These are phyloP conservation scores for Melanargia galathea DNA, from an alignment of 2,888 invertebrate genomes.

Conservation along the genomic window DNA sequence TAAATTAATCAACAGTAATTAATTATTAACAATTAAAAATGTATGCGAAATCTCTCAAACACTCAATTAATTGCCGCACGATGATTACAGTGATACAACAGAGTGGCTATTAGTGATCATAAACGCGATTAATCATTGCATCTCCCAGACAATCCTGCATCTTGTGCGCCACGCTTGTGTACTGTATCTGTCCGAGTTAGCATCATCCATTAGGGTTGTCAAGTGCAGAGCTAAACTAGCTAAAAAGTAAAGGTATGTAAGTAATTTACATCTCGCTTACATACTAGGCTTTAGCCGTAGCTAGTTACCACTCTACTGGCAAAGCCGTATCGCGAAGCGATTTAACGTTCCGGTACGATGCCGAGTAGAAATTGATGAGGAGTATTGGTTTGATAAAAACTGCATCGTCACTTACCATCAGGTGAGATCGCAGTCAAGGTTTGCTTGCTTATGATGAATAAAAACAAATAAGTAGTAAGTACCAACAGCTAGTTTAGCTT, in stretches of 20 bases:
- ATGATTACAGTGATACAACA: constrained; percentile 33
- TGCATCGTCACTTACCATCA: too few species aligned
- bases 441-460: too few species aligned
- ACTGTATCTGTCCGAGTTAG: constrained; percentile 24
- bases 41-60: neutral
- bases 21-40: neutral
- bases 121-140: constrained; percentile 36
- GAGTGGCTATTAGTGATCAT: constrained; percentile 37
- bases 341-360: too few species aligned
- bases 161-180: constrained; percentile 12
- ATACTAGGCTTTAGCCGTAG: too few species aligned
- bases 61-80: constrained; percentile 15
- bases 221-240: neutral
- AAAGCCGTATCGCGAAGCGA: too few species aligned
- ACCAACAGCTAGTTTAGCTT: too few species aligned
- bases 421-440: neutral
- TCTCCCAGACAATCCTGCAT: constrained; percentile 28
- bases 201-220: constrained; percentile 20
- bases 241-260: too few species aligned
- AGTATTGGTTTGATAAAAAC: too few species aligned
- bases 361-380: too few species aligned
- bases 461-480: too few species aligned
- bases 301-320: too few species aligned
- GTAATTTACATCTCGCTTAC: too few species aligned
- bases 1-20: neutral